A percentile compares a stretch with the other conserved stretches of the same genome.
Conservation (phyloP, 2,797 vertebrate species). For the Poeciliopsis presidionis region DNA sequence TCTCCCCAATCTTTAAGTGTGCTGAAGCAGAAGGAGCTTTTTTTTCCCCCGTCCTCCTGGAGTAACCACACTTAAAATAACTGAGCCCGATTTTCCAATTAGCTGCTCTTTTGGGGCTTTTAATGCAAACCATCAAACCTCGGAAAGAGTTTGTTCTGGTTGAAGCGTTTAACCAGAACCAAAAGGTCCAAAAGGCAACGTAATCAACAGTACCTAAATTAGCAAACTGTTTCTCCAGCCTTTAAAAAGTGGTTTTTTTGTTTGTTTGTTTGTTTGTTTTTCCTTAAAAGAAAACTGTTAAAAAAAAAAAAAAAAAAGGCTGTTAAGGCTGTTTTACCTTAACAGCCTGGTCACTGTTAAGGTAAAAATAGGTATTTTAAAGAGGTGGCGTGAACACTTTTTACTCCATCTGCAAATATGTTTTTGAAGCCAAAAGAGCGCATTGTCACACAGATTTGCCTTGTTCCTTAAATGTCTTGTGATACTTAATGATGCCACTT, state of each 20-base stretch:
- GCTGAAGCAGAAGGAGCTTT: constrained; percentile 18
- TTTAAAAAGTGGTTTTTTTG: not conserved
- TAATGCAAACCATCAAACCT: constrained; percentile 35
- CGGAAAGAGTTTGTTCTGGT: constrained; percentile 10
- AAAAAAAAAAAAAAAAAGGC: no score
- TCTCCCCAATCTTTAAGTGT: constrained; percentile 27
- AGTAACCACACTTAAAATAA: constrained; percentile 41
- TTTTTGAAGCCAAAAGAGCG: not conserved
- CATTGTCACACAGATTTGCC: not conserved
- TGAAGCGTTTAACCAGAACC: not conserved
- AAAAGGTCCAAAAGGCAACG: constrained; percentile 11
- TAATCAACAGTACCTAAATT: constrained; percentile 18
- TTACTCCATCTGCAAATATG: rapidly evolving
- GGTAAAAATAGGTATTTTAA: not conserved
- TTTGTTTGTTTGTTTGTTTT: no score
- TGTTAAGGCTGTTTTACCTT: no score
- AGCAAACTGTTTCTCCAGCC: constrained; percentile 8
- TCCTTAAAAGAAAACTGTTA: no score
- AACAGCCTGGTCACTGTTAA: not conserved
- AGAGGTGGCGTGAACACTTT: not conserved
- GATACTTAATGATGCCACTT: not conserved
- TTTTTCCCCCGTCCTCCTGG: constrained; percentile 33
- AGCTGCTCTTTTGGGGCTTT: constrained; percentile 40
- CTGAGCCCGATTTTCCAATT: constrained; percentile 53
- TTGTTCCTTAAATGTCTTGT: not conserved